Percentiles rank a stretch among this genome's conserved stretches.
Conservation (phyloP, 2,888 invertebrate genomes). For the Calameuta idolon region DNA sequence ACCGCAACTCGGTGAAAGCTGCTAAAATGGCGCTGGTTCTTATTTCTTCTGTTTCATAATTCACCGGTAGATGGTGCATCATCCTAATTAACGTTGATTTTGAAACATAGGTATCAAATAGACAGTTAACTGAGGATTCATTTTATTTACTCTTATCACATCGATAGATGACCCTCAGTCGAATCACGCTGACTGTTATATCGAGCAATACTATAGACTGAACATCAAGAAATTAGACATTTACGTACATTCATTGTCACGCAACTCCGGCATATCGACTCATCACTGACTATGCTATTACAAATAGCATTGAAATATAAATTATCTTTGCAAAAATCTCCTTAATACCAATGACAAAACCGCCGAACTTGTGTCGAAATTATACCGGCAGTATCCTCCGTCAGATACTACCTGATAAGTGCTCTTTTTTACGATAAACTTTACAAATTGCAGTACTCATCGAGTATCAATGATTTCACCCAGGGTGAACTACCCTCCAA, state of each 20-base stretch:
- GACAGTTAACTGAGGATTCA: no score
- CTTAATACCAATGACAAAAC: background rate
- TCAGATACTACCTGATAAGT: background rate
- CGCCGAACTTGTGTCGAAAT: background rate
- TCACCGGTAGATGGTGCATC: background rate
- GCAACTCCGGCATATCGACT: background rate
- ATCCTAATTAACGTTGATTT: background rate
- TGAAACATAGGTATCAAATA: no score
- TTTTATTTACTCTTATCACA: no score
- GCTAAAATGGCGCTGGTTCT: background rate
- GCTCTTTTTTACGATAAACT: background rate
- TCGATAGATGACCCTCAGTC: no score
- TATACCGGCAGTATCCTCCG: background rate
- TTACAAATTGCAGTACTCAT: background rate
- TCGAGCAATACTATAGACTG: background rate
- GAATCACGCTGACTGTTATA: background rate
- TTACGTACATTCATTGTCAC: no score
- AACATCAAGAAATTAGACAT: background rate
- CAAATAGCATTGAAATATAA: background rate
- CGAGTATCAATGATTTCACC: no score
- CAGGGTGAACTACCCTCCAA: no score
- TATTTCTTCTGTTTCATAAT: background rate
- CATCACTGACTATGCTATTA: background rate
- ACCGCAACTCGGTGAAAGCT: background rate
- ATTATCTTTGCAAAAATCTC: background rate